A percentile compares a stretch with the other conserved stretches of the same genome.
phyloP scores from a whole-genome alignment of 2,797 vertebrate species.

The Phaenicophaeus curvirostris region DNA sequence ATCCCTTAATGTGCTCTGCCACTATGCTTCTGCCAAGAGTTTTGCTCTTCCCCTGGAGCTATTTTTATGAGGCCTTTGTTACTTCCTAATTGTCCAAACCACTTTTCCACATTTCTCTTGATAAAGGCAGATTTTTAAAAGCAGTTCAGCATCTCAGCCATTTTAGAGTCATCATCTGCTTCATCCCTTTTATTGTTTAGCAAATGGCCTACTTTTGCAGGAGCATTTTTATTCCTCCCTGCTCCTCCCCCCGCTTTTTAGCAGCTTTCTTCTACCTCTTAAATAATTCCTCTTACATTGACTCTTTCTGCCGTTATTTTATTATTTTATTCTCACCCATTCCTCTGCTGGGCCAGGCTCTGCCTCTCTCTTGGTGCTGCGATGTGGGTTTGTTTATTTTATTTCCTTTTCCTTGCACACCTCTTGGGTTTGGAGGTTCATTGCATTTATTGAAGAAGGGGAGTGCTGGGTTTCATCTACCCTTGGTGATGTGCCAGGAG shows the following conservation, averaged over 20 bases:
- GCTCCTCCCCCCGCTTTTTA: fast-evolving
- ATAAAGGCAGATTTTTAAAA: conserved; percentile 42
- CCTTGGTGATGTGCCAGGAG: fast-evolving
- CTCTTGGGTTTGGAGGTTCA: not conserved
- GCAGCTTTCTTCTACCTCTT: conserved; percentile 10
- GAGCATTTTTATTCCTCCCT: not conserved
- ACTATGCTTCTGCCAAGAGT: not conserved
- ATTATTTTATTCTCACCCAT: not conserved
- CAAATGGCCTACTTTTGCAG: conserved; percentile 53
- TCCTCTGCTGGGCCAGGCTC: not conserved
- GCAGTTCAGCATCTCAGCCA: conserved; percentile 28
- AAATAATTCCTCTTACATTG: conserved; percentile 29
- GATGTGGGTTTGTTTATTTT: not conserved
- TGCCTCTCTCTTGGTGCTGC: not conserved
- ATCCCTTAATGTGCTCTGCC: not conserved
- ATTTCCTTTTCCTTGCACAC: not conserved
- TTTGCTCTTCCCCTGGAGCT: not conserved
- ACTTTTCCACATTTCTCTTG: conserved; percentile 33
- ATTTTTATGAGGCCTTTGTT: conserved; percentile 40
- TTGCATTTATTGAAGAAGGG: not conserved
- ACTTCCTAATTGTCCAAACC: conserved; percentile 62
- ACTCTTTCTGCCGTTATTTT: not conserved
- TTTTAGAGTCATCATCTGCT: conserved; percentile 31
- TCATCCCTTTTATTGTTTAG: conserved; percentile 52
- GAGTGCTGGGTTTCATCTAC: not conserved